Base-by-base conservation (phyloP, 2,797 vertebrate species). In the Lacerta bilineata region DNA sequence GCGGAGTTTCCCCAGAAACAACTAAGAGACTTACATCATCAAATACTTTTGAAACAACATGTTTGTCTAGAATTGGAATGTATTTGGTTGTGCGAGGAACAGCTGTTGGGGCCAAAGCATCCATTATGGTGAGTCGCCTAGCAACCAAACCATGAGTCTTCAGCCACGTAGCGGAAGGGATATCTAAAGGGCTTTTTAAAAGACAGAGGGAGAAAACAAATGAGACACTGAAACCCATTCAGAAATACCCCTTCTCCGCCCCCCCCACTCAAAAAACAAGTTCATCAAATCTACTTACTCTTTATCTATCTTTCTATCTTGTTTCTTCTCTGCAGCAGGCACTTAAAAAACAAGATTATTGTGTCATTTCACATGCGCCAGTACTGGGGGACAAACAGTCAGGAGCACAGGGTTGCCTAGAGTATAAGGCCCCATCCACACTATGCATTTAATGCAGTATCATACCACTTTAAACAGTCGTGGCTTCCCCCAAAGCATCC, bases 41-140 rank as follows among this genome's bases (percentile, higher is more conserved):
- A 91, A 97, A 97, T 81, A 97, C 97, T 93, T 96, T 97, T 69
- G 97, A 97, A 92, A 90, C 72, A 0, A 97, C 95, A n/a, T 97
- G 94, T 88, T 97, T 98, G 93, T 96, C 96, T 89, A 97, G 94
- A 91, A 97, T 66, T 46, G 97, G 96, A 76, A 97, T 71, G 13
- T 97, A 97, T 91, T 96, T 97, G 61, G 95, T 87, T 29, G 33
- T 91, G 79, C 93, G 96, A 79, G 95, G 92, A 72, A 97, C 84
- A 6, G 95, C 84, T 1, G 95, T 92, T 29, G 94, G 88, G 6
- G 95, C 95, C 91, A 98, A 93, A 83, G 95, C 96, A 88, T 98
- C 97, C 95, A 96, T 95, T 90, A 98, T 93, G 82, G 97, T 98
- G 83, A 98, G 97, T 88, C 91, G 93, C 91, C 91, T 97, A 84